These are phyloP conservation scores for Balaenoptera acutorostrata DNA, from an alignment of 2,113 vertebrate species.

Conservation along the genomic window DNA sequence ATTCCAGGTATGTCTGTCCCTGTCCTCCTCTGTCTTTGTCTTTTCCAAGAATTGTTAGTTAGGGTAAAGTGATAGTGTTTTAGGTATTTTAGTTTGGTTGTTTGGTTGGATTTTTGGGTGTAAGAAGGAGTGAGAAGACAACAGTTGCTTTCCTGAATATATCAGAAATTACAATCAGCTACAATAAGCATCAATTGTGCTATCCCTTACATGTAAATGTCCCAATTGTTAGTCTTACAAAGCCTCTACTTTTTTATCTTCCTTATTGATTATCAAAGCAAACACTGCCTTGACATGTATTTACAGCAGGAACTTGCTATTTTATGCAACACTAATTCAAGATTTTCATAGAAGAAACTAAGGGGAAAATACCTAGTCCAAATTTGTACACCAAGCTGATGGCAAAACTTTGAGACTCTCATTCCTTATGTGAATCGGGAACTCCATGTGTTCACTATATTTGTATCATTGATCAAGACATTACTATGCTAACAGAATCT, in stretches of 20 bases:
- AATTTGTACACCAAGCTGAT: neutral
- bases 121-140: neutral
- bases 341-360: neutral
- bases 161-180: neutral
- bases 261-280: neutral
- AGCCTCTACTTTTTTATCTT: neutral
- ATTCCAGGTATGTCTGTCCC: neutral
- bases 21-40: neutral
- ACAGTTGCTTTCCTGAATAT: neutral
- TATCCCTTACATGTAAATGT: neutral
- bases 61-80: neutral
- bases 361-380: neutral
- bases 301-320: neutral
- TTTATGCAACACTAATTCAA: neutral
- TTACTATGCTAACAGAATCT: neutral
- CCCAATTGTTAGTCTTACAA: neutral
- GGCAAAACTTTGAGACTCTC: neutral
- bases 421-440: neutral
- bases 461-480: neutral
- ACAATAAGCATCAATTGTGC: neutral
- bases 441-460: neutral
- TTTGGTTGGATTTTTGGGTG: neutral
- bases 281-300: neutral
- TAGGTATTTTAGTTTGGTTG: neutral
- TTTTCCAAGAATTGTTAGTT: neutral